Percentiles rank a stretch among this genome's conserved stretches.
Evolutionary conservation across 2,113 vertebrate genomes (phyloP).

Genomic region (Zapornia atra): DNA sequence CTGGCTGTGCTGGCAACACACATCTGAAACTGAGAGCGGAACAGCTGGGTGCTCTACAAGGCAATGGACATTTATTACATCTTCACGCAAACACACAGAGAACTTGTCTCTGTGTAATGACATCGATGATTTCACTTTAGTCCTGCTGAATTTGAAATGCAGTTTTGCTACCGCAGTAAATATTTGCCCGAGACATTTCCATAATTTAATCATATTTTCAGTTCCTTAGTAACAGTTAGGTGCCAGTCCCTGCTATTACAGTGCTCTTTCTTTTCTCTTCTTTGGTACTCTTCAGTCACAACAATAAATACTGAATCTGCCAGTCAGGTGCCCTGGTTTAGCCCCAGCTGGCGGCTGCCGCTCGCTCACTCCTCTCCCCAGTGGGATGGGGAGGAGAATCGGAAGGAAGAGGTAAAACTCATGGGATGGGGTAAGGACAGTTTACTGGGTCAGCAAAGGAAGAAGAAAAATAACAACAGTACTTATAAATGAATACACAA

Average conservation of each 20-base stretch:
- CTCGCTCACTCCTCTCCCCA: too few species aligned
- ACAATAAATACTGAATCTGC: background rate
- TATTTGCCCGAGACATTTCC: background rate
- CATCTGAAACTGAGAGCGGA: background rate
- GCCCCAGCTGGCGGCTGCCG: too few species aligned
- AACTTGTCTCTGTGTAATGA: background rate
- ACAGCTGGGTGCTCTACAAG: background rate
- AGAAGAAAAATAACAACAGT: too few species aligned
- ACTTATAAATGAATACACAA: too few species aligned
- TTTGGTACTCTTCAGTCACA: background rate
- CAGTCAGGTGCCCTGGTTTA: background rate
- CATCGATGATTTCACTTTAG: background rate
- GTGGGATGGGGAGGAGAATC: too few species aligned
- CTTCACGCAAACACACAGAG: background rate
- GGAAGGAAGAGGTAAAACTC: too few species aligned
- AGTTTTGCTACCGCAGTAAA: background rate
- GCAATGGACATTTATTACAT: background rate
- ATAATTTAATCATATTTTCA: background rate
- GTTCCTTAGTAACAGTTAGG: background rate
- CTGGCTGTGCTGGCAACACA: background rate
- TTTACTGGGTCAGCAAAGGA: too few species aligned
- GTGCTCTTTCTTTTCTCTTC: background rate
- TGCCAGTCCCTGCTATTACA: background rate
- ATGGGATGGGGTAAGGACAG: too few species aligned
- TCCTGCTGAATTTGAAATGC: background rate